phyloP scores from a whole-genome alignment of 2,113 vertebrate species.

The Menidia beryllina region DNA sequence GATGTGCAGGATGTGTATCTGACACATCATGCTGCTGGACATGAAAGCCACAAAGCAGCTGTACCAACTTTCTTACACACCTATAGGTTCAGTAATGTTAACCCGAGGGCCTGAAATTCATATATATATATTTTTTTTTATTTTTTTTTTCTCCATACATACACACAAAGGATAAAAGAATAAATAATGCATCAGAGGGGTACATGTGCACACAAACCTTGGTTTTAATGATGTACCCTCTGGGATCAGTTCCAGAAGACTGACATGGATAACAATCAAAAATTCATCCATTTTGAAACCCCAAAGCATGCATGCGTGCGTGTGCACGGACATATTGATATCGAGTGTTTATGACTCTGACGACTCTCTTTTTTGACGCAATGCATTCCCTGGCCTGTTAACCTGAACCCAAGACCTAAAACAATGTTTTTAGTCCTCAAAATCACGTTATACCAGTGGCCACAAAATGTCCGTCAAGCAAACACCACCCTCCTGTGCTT shows the following conservation, averaged over 20 bases:
- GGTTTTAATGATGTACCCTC: slow-evolving; percentile 31
- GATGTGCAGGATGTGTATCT: background rate
- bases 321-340: no score
- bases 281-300: slow-evolving; percentile 25
- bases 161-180: no score
- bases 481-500: slow-evolving; percentile 58
- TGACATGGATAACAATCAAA: slow-evolving; percentile 36
- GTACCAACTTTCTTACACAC: background rate
- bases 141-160: no score
- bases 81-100: background rate
- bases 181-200: background rate
- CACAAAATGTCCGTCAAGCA: no score
- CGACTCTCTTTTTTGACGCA: no score
- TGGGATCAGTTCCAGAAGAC: slow-evolving; percentile 13
- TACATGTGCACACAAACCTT: background rate
- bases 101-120: background rate
- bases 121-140: slow-evolving; percentile 26
- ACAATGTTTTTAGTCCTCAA: no score
- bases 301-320: background rate
- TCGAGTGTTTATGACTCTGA: no score
- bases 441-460: no score
- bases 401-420: no score
- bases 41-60: slow-evolving; percentile 22
- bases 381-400: no score
- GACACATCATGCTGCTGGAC: background rate